Conservation (phyloP, 2,113 vertebrate species). For the Prochilodus magdalenae region DNA sequence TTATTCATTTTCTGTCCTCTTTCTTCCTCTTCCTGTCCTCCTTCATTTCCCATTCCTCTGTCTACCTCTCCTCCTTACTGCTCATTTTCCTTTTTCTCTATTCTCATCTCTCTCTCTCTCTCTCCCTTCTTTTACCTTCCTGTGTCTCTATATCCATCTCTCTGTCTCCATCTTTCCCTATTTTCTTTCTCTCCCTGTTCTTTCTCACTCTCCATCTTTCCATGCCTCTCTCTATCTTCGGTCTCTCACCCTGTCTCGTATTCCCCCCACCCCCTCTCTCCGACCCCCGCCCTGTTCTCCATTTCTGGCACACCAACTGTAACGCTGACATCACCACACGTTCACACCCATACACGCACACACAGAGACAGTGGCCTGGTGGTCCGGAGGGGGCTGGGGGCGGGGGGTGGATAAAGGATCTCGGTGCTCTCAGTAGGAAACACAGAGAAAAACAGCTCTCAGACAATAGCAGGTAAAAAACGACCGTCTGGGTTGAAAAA, state of each 20-base stretch:
- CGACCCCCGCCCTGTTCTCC: conserved; percentile 59
- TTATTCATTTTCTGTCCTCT: not conserved
- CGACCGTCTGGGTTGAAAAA: too few species aligned
- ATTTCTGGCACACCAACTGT: conserved; percentile 45
- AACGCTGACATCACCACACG: conserved; percentile 69
- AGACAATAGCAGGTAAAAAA: conserved; percentile 72
- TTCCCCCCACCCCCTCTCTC: not conserved
- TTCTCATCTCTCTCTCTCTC: not conserved
- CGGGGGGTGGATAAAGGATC: conserved; percentile 33
- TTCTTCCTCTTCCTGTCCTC: too few species aligned
- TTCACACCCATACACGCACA: conserved; percentile 51
- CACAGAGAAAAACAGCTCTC: conserved; percentile 68
- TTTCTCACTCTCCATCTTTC: conserved; percentile 9
- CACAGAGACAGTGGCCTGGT: conserved; percentile 19
- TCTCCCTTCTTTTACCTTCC: not conserved
- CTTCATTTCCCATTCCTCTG: not conserved
- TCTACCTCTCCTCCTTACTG: not conserved
- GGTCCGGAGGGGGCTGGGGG: conserved; percentile 41
- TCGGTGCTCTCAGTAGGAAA: conserved; percentile 61
- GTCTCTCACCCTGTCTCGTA: not conserved
- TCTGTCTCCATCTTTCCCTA: too few species aligned
- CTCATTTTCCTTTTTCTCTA: too few species aligned
- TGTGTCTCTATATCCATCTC: too few species aligned
- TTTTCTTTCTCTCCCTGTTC: not conserved
- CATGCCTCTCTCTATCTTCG: not conserved